Base-by-base conservation (phyloP, 2,113 vertebrate species). In the Gallinago media region DNA sequence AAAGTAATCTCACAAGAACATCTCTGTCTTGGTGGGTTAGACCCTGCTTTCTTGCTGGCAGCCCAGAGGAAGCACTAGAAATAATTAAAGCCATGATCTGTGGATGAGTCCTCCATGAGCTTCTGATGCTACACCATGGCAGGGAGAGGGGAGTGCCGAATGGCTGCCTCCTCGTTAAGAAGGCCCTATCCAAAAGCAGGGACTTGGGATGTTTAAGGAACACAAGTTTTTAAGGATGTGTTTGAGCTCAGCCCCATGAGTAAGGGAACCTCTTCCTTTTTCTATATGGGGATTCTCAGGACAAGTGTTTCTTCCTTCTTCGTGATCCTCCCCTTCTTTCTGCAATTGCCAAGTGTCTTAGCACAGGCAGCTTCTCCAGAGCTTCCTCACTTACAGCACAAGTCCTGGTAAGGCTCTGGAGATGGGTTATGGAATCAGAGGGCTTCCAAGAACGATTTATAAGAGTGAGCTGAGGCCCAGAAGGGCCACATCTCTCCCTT, bases 1-100 rank as follows among this genome's bases (percentile, higher is more conserved):
- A 72, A 87, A 94, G 68, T 8, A 80, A 92, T 95, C 92, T 44
- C 62, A 63, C 87, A 34, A 32, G 71, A 90, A 65, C 87, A 42
- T 68, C 93, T 88, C 91, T 77, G 25, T 63, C 75, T 17, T 75
- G 81, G 29, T 76, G 78, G 58, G 62, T 85, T 36, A 58, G 82
- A 42, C 31, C 25, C 49, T 54, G 36, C 23, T 74, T 63, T 85
- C 38, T 91, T 61, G 34, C 83, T 47, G 11, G 12, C 27, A 46
- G 63, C 26, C 47, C 63, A 19, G 25, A 29, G 74, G 66, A 59
- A 85, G 67, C 7, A 18, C 2, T 4, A n/a, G 75, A 83, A 77
- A 47, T 83, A 55, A 89, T 56, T 20, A 38, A 85, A 92, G 54
- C 27, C 70, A 12, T 0, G 2, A 47, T 20, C 38, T 42, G n/a